Percentiles rank a stretch among this genome's conserved stretches.
phyloP scores from a whole-genome alignment of 1,140 invertebrate species.

The Cepaea nemoralis region DNA sequence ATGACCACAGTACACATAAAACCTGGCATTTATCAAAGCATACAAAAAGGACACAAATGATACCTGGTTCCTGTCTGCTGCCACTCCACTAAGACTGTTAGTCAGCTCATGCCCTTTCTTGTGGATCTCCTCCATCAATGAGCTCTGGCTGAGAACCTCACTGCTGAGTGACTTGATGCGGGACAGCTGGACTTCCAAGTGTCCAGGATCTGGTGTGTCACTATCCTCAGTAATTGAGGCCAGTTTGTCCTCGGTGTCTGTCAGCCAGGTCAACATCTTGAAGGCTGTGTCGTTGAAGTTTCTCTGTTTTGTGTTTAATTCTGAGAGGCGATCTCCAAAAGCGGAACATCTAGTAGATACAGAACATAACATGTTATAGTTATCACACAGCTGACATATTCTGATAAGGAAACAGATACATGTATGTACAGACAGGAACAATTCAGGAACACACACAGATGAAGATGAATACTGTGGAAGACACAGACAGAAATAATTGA shows the following conservation, averaged over 20 bases:
- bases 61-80: slow-evolving; percentile 75
- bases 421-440: no score
- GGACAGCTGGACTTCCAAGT: slow-evolving; percentile 88
- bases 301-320: slow-evolving; percentile 83
- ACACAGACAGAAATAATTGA: no score
- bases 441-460: no score
- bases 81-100: slow-evolving; percentile 81
- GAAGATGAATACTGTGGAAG: no score
- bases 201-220: slow-evolving; percentile 86
- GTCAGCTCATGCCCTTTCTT: slow-evolving; percentile 69
- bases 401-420: no score
- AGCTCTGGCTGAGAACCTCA: slow-evolving; percentile 87
- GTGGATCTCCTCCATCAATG: slow-evolving; percentile 82
- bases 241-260: slow-evolving; percentile 84
- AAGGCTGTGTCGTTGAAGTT: slow-evolving; percentile 88
- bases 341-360: slow-evolving; percentile 61
- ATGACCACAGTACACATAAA: no score
- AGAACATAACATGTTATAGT: not conserved
- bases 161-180: slow-evolving; percentile 87
- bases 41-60: no score
- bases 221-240: slow-evolving; percentile 84
- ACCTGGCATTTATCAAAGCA: no score
- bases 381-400: no score
- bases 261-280: slow-evolving; percentile 86
- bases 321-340: slow-evolving; percentile 85